Base-by-base conservation (phyloP, 2,888 invertebrate genomes). In the Hemithea aestivaria region DNA sequence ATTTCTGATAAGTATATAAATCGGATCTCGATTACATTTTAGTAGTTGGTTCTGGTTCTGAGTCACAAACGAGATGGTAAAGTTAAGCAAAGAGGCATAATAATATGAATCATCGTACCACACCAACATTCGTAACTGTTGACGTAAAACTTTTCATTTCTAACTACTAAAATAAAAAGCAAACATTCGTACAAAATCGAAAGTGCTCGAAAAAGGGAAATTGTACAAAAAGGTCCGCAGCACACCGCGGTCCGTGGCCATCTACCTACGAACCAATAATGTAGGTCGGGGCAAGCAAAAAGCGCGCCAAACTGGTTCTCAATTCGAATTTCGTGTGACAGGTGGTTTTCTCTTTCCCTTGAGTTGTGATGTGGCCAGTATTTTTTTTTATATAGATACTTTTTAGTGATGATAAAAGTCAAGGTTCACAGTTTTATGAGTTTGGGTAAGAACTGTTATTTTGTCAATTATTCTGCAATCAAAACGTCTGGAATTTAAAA, bases 281-380 rank as follows among this genome's bases (percentile, higher is more conserved):
- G 62, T 75, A 67, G 79, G 78, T 68, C 72, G 58, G 58, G 62
- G 65, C 73, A 68, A 65, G 66, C 63, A 68, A 73, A 78, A 81
- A 74, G 64, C 56, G 62, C 56, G 57, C 62, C 56, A 58, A 77
- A 75, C 83, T 74, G 74, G 83, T 81, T 75, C 58, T 58, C 40
- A 64, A 63, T 72, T 73, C 58, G 62, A 74, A 77, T 73, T 77
- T 67, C 64, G 67, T 60, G 57, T 58, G 56, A 64, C 80, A 75
- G 66, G 74, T 76, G 62, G 64, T 73, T 80, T 79, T 80, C 77
- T 72, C 73, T 73, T 68, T 62, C 57, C 54, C 66, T 59, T 42
- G 57, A 51, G 62, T 16, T 16, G 64, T 56, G 53, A 39, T 48
- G 35, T 40, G 27, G 38, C 35, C 43, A 32, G 40, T 12, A 28